Evolutionary conservation across 2,797 vertebrate species (phyloP).

Genomic region (Diceros bicornis): DNA sequence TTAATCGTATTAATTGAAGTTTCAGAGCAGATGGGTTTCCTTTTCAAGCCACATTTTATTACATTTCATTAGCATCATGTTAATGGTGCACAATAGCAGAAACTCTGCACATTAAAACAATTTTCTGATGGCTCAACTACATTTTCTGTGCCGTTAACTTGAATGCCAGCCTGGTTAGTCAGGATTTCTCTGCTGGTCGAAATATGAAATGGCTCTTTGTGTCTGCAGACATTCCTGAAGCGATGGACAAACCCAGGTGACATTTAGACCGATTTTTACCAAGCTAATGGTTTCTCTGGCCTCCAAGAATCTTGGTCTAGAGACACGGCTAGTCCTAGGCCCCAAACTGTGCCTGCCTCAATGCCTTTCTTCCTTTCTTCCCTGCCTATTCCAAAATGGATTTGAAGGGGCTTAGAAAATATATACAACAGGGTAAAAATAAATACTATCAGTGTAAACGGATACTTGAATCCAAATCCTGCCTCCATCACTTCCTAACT

Average conservation of each 20-base stretch:
- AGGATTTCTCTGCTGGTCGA: neutral
- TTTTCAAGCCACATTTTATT: conserved; percentile 75
- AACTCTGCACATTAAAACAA: conserved; percentile 72
- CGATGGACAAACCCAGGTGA: neutral
- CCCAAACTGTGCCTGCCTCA: neutral
- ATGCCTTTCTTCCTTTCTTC: neutral
- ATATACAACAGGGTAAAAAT: neutral
- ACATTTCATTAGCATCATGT: conserved; percentile 72
- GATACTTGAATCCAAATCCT: neutral
- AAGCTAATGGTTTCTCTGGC: neutral
- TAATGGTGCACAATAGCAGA: conserved; percentile 75
- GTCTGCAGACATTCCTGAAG: conserved; percentile 23
- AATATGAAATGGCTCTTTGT: neutral
- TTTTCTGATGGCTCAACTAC: conserved; percentile 65
- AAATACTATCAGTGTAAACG: neutral
- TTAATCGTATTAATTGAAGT: conserved; percentile 76
- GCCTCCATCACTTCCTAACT: neutral
- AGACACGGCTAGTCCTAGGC: neutral
- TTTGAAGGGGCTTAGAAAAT: neutral
- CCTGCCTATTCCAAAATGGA: neutral
- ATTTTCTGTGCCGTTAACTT: conserved; percentile 72
- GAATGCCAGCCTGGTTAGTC: neutral
- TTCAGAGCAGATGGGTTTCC: conserved; percentile 74
- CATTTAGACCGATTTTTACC: neutral
- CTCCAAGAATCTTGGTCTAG: neutral